A percentile compares a stretch with the other conserved stretches of the same genome.
Conservation (phyloP, 2,113 vertebrate genomes). For the Phalacrocorax aristotelis region DNA sequence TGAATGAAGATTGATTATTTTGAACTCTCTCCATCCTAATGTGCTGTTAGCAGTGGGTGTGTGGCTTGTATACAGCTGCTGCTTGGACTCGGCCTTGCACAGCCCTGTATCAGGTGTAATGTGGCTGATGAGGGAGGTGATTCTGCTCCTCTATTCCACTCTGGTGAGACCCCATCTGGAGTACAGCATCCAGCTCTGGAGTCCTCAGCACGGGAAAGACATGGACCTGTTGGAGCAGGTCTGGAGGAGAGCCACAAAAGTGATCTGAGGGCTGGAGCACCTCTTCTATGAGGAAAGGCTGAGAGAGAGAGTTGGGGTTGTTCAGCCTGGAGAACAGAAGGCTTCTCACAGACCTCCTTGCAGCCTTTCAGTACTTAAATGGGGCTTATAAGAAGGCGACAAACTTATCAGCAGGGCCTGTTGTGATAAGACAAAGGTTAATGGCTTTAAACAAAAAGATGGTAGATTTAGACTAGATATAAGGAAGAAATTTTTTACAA, state of each 20-base stretch:
- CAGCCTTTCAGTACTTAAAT: not conserved
- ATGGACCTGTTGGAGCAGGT: not conserved
- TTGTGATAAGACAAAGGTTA: not conserved
- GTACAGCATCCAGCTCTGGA: not conserved
- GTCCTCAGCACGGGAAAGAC: not conserved
- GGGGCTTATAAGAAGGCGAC: not conserved
- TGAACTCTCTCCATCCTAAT: not conserved
- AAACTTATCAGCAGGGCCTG: not conserved
- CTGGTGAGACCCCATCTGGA: not conserved
- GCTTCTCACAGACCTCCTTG: not conserved
- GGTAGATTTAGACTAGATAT: not conserved
- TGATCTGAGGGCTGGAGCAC: not conserved
- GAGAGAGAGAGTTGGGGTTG: not conserved
- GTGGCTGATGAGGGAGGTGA: not conserved
- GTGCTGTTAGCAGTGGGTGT: not conserved
- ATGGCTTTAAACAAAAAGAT: not conserved
- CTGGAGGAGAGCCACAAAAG: not conserved
- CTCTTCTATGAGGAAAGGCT: not conserved
- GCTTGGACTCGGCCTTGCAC: not conserved
- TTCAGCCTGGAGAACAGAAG: not conserved
- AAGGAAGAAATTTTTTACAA: not conserved
- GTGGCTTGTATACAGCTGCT: not conserved
- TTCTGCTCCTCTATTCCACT: not conserved
- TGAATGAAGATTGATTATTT: not conserved
- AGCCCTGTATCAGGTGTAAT: not conserved